phyloP scores from a whole-genome alignment of 2,113 vertebrate genomes.

The Prinia subflava region DNA sequence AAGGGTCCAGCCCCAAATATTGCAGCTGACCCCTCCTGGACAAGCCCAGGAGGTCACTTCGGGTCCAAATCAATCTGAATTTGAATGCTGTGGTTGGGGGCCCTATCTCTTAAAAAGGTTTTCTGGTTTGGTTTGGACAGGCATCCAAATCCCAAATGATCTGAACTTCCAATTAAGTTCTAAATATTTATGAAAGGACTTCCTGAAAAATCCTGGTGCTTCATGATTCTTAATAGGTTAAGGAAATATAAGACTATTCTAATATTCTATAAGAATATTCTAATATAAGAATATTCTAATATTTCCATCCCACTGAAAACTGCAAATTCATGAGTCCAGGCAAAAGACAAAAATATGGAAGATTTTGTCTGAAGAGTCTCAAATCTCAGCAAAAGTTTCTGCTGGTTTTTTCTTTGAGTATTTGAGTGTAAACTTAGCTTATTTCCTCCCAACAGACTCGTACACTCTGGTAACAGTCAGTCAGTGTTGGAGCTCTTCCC shows the following conservation, averaged over 20 bases:
- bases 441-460: not conserved
- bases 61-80: not conserved
- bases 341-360: not conserved
- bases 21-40: not conserved
- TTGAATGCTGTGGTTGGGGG: not conserved
- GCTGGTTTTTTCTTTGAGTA: not conserved
- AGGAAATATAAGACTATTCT: not conserved
- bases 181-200: conserved; percentile 8
- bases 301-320: not conserved
- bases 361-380: not conserved
- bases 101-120: not conserved
- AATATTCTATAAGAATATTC: not conserved
- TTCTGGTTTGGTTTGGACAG: not conserved
- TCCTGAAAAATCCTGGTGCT: not conserved
- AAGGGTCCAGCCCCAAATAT: not conserved
- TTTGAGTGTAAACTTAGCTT: not conserved
- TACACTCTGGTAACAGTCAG: not conserved
- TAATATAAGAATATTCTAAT: not conserved
- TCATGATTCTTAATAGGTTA: not conserved
- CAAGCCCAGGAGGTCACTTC: not conserved
- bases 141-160: not conserved
- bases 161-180: not conserved
- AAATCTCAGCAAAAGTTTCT: not conserved
- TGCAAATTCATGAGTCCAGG: not conserved
- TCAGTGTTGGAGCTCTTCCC: not conserved